Conservation (phyloP, 2,797 vertebrate species). For the Babyrousa celebensis region DNA sequence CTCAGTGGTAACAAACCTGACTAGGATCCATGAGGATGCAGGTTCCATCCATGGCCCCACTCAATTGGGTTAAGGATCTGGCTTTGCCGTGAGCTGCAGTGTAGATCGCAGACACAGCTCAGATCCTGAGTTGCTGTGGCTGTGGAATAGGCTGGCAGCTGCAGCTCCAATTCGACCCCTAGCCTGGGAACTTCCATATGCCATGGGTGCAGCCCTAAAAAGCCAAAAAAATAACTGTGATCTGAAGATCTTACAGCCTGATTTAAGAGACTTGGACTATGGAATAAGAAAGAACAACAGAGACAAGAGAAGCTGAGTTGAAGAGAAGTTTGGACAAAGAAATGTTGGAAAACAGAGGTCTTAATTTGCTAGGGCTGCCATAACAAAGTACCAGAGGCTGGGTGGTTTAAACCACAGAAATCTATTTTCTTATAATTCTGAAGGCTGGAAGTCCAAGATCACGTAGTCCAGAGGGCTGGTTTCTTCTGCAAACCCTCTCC, state of each 20-base stretch:
- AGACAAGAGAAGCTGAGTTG: neutral
- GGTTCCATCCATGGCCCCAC: no score
- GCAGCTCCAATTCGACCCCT: no score
- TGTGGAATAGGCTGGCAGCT: no score
- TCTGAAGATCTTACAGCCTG: neutral
- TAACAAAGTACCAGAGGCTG: neutral
- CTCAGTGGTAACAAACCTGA: no score
- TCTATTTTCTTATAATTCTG: neutral
- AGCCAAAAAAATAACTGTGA: neutral
- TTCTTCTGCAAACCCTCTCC: neutral
- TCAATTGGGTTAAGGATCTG: no score
- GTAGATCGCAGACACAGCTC: no score
- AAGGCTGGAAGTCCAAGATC: neutral
- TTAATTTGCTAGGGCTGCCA: neutral
- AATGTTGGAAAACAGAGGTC: neutral
- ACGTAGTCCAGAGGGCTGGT: rapidly evolving
- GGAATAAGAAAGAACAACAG: neutral
- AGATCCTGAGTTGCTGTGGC: no score
- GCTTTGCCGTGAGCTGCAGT: no score
- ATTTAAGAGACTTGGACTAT: neutral
- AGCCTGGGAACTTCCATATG: no score
- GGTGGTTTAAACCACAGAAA: neutral
- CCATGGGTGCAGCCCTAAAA: no score
- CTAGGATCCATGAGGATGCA: no score
- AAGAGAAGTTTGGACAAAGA: neutral